Base-by-base conservation (phyloP, 2,797 vertebrate species). In the Pipistrellus nathusii region DNA sequence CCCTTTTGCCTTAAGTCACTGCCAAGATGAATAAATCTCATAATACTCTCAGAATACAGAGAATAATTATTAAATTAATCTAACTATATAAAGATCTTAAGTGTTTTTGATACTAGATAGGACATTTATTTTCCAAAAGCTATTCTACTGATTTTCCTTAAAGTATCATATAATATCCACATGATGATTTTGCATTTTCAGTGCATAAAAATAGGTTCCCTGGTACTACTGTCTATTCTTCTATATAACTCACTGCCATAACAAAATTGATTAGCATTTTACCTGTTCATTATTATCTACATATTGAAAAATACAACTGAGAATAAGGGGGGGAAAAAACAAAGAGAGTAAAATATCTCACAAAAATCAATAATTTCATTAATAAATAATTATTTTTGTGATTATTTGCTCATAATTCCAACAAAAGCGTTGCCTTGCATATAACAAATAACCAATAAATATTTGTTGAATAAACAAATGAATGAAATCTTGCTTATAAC, bases 1-100 rank as follows among this genome's bases (percentile, higher is more conserved):
- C 20, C 59, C 51, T 80, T 96, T 94, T 90, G 44, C 75, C 80
- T 75, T 55, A 84, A 86, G 30, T 71, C 20, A 77, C 21, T 87
- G 81, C 64, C 81, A 93, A 96, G 53, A 94, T 20, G 84, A 95
- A 78, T 32, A 93, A 66, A 77, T 85, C n/a, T 17, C n/a, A 73
- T n/a, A 91, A 44, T 38, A 94, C 15, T 85, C 71, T 88, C 59
- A 90, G 11, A 35, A 92, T 69, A 32, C n/a, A 85, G 41, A 80
- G 13, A 90, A 83, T 1, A 66, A 75, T 88, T n/a, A 85, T 15
- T 95, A 73, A 88, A 76, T 46, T 78, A 35, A 94, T 13, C 4
- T 93, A 83, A 93, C 85, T 55, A 88, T 64, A 72, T n/a, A 78
- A 78, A 69, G 11, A 78, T 41, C 32, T 59, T 2, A 46, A 73